These are phyloP conservation scores for Lycaena phlaeas DNA, from an alignment of 2,888 invertebrate genomes.

Conservation along the genomic window DNA sequence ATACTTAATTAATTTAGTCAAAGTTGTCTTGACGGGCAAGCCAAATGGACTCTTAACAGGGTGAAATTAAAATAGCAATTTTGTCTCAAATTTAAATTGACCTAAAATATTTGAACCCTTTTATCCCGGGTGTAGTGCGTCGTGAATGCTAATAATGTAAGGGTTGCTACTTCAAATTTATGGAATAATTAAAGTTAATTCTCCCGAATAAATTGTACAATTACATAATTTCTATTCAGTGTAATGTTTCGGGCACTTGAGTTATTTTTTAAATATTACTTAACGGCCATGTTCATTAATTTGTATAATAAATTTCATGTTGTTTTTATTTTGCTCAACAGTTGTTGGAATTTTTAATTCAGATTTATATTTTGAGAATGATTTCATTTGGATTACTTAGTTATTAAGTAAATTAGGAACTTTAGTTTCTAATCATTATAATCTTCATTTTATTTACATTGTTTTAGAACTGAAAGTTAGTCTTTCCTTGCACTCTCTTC, in stretches of 20 bases:
- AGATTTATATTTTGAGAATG: no score
- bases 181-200: constrained; percentile 66
- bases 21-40: constrained; percentile 26
- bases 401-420: no score
- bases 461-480: no score
- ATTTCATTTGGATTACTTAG: no score
- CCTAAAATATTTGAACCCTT: constrained; percentile 63
- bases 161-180: constrained; percentile 58
- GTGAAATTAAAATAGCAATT: constrained; percentile 54
- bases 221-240: constrained; percentile 20
- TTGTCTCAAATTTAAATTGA: constrained; percentile 50
- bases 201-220: constrained; percentile 29
- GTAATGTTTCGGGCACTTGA: constrained; percentile 12
- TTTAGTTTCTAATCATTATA: no score
- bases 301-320: neutral
- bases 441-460: no score
- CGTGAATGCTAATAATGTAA: constrained; percentile 66
- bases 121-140: constrained; percentile 54
- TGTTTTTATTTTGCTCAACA: neutral
- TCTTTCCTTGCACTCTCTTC: no score
- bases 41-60: constrained; percentile 50
- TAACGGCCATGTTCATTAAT: neutral
- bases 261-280: constrained; percentile 1
- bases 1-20: constrained; percentile 60
- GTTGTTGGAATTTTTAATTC: neutral